These are phyloP conservation scores for Brachionus sp. DNA, from an alignment of 1,140 invertebrate species.

Conservation along the genomic window DNA sequence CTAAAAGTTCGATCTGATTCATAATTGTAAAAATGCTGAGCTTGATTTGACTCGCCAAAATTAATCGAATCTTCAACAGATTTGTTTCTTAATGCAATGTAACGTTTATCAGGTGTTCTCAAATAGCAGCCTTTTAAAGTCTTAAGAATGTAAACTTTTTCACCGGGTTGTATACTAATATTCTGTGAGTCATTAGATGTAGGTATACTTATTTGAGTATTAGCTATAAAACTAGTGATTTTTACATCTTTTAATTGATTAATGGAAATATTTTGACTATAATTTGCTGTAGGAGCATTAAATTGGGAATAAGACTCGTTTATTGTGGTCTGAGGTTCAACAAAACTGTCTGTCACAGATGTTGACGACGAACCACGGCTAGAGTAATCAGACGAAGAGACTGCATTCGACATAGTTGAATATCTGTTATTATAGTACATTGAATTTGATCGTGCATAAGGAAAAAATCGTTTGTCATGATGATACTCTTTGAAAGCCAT, in stretches of 20 bases:
- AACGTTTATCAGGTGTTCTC: slow-evolving; percentile 71
- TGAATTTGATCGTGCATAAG: slow-evolving; percentile 19
- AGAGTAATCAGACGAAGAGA: neutral
- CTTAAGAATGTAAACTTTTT: slow-evolving; percentile 86
- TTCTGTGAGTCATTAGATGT: neutral
- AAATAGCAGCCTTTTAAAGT: slow-evolving; percentile 92
- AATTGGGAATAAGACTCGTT: neutral
- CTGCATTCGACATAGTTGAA: neutral
- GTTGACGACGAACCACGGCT: neutral
- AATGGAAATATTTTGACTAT: neutral
- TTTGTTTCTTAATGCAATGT: slow-evolving; percentile 21
- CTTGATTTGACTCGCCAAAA: neutral
- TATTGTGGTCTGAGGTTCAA: neutral
- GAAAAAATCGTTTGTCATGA: slow-evolving; percentile 44
- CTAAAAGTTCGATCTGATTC: neutral
- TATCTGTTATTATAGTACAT: neutral
- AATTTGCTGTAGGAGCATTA: neutral
- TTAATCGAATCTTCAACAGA: slow-evolving; percentile 3
- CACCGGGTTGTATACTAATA: slow-evolving; percentile 75
- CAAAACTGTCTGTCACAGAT: neutral
- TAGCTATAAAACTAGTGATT: slow-evolving; percentile 31
- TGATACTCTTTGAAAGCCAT: slow-evolving; percentile 68
- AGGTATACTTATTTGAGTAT: slow-evolving; percentile 26
- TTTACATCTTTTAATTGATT: slow-evolving; percentile 36
- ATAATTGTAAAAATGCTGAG: neutral